Evolutionary conservation across 92 coral and sea anemone species (phyloP), one percentile per base, ranked within the genome.

Genomic region (Palythoa grandiflora): DNA sequence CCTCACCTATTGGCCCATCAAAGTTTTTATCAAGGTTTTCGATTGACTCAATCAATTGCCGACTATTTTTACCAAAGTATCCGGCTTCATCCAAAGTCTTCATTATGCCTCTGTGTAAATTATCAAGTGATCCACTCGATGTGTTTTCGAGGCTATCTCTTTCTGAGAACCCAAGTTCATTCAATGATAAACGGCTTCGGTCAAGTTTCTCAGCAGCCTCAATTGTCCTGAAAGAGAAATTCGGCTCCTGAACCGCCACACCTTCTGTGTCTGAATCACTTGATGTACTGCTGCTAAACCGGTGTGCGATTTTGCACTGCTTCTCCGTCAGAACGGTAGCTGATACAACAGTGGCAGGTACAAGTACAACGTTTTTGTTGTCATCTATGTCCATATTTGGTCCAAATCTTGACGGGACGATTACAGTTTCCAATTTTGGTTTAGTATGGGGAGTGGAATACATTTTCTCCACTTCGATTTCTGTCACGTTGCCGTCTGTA

Each of bases 181-280:
- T 81, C 76, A 81, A 36, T 13, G 86, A 81, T 36, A 81, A 68
- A 81, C 86, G 72, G 40, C 86, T 81, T 35, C 61, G 66, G 71
- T 81, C 47, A 65, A 48, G 51, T 38, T 91, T 95, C 68, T 93
- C 92, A 51, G 94, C 91, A 35, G 98, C 98, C 53, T 80, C 91
- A 44, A 95, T 93, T 17, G 98, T 95, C 75, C 94, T 88, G 92
- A 95, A 95, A 10, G 94, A 87, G 84, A 91, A 93, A 28, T 90
- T 88, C 2, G 98, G 98, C 39, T 87, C 91, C 93, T 95, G 93
- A 7, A 94, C 97, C 92, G 91, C 87, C 5, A 95, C 92, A 73
- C 98, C 94, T 86, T 95, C 98, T 2, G 96, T 95, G 90, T 95
- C 98, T 0, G 98, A 95, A 9, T 91, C 94, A 36, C 94, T 91